Evolutionary conservation across 1,140 invertebrate species (phyloP).

Genomic region (Lamellibrachia luymesi): DNA sequence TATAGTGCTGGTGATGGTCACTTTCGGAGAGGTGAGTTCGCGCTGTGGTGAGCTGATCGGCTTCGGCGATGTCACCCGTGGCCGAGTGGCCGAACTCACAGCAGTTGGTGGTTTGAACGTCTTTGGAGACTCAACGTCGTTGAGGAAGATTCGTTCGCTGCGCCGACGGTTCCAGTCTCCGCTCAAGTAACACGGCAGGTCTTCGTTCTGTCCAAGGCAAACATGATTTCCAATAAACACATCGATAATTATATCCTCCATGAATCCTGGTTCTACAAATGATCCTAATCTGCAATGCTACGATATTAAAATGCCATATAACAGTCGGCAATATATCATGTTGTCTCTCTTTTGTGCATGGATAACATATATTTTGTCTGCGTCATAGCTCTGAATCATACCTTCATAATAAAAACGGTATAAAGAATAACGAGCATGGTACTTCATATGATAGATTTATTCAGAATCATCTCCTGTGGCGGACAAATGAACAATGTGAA

Average conservation of each 20-base stretch:
- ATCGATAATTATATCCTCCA: neutral
- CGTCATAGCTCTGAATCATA: neutral
- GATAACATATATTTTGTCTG: neutral
- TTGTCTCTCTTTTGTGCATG: too few species aligned
- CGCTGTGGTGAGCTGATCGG: neutral
- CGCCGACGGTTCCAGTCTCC: slow-evolving; percentile 53
- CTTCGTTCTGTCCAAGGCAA: neutral
- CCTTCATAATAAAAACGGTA: neutral
- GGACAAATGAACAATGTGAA: neutral
- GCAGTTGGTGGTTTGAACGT: neutral
- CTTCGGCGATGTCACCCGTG: neutral
- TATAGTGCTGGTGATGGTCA: neutral
- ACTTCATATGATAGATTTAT: neutral
- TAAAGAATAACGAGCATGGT: neutral
- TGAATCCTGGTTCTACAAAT: neutral
- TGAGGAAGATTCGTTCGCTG: slow-evolving; percentile 58
- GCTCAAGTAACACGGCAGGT: neutral
- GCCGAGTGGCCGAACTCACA: neutral
- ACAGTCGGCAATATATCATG: too few species aligned
- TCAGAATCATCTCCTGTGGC: neutral
- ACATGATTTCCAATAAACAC: neutral
- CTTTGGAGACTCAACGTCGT: slow-evolving; percentile 42
- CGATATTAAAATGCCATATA: too few species aligned
- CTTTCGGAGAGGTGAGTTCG: neutral
- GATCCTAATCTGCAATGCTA: too few species aligned